Conservation (phyloP, 2,113 vertebrate genomes). For the Corynorhinus townsendii region DNA sequence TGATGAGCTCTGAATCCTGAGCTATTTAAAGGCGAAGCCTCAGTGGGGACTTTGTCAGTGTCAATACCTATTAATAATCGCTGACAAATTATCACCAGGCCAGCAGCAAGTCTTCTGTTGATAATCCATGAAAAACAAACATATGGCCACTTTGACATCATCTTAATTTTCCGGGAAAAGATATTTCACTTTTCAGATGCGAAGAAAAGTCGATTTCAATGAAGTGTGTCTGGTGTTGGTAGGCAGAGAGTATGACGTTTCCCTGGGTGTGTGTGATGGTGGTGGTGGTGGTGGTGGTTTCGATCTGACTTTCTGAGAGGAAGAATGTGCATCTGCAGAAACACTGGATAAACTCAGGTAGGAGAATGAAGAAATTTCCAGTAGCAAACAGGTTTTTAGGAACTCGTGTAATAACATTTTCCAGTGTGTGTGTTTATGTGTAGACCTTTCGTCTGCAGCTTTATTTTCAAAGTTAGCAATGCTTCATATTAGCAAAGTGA, state of each 20-base stretch:
- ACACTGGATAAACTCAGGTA: not conserved
- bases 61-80: constrained; percentile 27
- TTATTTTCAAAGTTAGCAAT: not conserved
- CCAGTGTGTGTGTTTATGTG: not conserved
- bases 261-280: not conserved
- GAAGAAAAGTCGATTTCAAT: not conserved
- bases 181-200: not conserved
- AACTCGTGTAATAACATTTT: not conserved
- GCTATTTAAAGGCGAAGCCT: not conserved
- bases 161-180: not conserved
- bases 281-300: not conserved
- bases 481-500: not conserved
- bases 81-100: constrained; percentile 33
- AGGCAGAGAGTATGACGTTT: not conserved
- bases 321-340: not conserved
- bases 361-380: not conserved
- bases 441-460: not conserved
- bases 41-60: not conserved
- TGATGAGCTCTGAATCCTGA: not conserved
- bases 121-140: not conserved
- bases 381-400: not conserved
- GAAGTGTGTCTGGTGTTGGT: not conserved
- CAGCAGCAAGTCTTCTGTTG: not conserved
- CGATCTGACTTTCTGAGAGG: not conserved
- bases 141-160: constrained; percentile 2